These are phyloP conservation scores for Lasioglossum albipes DNA, from an alignment of 1,140 invertebrate genomes.

Conservation along the genomic window DNA sequence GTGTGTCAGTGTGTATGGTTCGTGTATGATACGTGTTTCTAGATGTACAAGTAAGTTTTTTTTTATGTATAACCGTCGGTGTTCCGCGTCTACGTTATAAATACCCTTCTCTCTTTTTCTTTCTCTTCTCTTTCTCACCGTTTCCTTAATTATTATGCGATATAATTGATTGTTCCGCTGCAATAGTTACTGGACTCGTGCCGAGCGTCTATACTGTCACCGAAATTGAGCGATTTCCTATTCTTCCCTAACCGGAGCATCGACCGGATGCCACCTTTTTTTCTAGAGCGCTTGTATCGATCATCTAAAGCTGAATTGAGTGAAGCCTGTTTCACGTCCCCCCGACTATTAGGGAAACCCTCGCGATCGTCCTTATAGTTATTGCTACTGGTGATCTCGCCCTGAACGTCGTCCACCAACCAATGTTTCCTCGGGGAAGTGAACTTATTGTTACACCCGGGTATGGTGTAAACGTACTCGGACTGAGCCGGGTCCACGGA, in stretches of 20 bases:
- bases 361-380: constrained; percentile 81
- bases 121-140: not conserved
- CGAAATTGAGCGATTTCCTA: constrained; percentile 78
- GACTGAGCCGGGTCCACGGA: constrained; percentile 64
- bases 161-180: constrained; percentile 79
- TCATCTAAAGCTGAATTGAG: constrained; percentile 84
- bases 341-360: constrained; percentile 83
- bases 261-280: constrained; percentile 90
- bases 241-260: constrained; percentile 85
- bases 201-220: constrained; percentile 75
- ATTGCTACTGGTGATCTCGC: constrained; percentile 76
- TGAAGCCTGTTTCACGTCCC: constrained; percentile 85
- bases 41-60: constrained; percentile 49
- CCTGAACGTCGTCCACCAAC: constrained; percentile 82
- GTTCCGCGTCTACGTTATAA: constrained; percentile 41
- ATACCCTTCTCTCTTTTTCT: not conserved
- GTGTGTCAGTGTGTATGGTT: not conserved
- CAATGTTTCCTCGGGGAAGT: constrained; percentile 83
- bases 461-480: constrained; percentile 76
- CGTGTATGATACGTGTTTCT: constrained; percentile 39
- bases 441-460: constrained; percentile 74
- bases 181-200: constrained; percentile 78
- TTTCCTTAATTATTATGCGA: constrained; percentile 69
- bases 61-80: constrained; percentile 42
- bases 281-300: constrained; percentile 83